These are phyloP conservation scores for Streptopelia turtur DNA, from an alignment of 2,797 vertebrate genomes.

Conservation along the genomic window DNA sequence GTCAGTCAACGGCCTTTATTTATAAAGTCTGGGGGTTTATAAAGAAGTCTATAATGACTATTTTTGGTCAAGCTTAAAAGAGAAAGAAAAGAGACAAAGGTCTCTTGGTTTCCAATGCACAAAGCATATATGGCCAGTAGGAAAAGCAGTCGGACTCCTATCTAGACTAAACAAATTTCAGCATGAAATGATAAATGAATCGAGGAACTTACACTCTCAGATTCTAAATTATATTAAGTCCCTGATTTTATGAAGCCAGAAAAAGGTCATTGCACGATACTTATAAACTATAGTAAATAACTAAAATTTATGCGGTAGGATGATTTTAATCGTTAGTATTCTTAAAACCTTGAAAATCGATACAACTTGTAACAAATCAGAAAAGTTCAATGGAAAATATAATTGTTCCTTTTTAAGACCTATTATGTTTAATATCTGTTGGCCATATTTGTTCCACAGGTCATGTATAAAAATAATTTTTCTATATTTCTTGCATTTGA, in stretches of 20 bases:
- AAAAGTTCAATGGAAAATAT: slow-evolving; percentile 19
- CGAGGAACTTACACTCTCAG: slow-evolving; percentile 28
- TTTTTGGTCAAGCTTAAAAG: slow-evolving; percentile 57
- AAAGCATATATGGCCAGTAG: neutral
- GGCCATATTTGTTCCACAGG: neutral
- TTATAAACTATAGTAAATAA: slow-evolving; percentile 56
- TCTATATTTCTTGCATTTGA: neutral
- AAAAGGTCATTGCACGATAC: slow-evolving; percentile 56
- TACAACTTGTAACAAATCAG: slow-evolving; percentile 50
- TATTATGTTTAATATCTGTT: neutral
- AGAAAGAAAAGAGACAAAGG: slow-evolving; percentile 6
- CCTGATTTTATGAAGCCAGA: slow-evolving; percentile 57
- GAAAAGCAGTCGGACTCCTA: slow-evolving; percentile 8
- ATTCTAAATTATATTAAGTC: slow-evolving; percentile 62
- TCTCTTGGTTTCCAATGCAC: slow-evolving; percentile 12
- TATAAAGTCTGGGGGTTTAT: slow-evolving; percentile 1
- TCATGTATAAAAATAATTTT: neutral
- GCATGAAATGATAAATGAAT: slow-evolving; percentile 58
- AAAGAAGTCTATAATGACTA: slow-evolving; percentile 39
- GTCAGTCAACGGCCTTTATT: neutral
- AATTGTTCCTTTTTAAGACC: slow-evolving; percentile 11
- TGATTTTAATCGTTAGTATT: slow-evolving; percentile 23
- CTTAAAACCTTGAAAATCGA: slow-evolving; percentile 21
- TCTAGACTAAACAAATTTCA: slow-evolving; percentile 72
- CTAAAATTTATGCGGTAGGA: slow-evolving; percentile 44